These are phyloP conservation scores for Myocastor coypus DNA, from an alignment of 2,113 vertebrate species.

Conservation along the genomic window DNA sequence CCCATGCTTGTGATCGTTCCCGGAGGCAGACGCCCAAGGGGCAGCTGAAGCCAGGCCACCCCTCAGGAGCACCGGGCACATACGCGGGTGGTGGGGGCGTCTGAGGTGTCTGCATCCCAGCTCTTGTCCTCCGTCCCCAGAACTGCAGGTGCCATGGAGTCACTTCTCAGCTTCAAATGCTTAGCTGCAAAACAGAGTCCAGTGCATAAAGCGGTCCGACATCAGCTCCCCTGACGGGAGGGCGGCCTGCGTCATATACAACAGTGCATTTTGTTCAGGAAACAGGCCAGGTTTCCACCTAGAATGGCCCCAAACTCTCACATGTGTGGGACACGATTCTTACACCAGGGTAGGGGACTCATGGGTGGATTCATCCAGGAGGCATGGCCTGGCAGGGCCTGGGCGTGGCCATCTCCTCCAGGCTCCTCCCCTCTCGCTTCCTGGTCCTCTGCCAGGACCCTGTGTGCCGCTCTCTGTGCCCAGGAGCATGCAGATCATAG, in stretches of 20 bases:
- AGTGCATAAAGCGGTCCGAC: background rate
- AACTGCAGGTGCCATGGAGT: rapidly evolving
- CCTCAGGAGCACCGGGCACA: background rate
- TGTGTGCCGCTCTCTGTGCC: background rate
- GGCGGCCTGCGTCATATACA: rapidly evolving
- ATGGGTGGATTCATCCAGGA: background rate
- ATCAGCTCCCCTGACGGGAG: rapidly evolving
- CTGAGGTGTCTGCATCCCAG: rapidly evolving
- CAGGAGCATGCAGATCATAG: background rate
- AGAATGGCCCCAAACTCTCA: background rate
- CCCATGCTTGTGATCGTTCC: background rate
- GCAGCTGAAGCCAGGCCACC: rapidly evolving
- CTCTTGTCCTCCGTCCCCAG: rapidly evolving
- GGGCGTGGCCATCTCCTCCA: background rate
- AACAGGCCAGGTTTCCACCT: background rate
- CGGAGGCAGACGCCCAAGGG: background rate
- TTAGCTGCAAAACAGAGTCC: conserved; percentile 45
- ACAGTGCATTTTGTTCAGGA: rapidly evolving
- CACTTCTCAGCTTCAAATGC: rapidly evolving
- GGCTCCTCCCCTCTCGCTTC: background rate
- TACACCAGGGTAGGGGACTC: background rate
- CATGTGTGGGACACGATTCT: background rate
- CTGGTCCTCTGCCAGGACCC: background rate
- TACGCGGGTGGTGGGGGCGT: rapidly evolving
- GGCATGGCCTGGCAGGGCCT: background rate